Percentiles rank a stretch among this genome's conserved stretches.
Evolutionary conservation across 2,888 invertebrate species (phyloP).

Genomic region (Lobophora halterata): DNA sequence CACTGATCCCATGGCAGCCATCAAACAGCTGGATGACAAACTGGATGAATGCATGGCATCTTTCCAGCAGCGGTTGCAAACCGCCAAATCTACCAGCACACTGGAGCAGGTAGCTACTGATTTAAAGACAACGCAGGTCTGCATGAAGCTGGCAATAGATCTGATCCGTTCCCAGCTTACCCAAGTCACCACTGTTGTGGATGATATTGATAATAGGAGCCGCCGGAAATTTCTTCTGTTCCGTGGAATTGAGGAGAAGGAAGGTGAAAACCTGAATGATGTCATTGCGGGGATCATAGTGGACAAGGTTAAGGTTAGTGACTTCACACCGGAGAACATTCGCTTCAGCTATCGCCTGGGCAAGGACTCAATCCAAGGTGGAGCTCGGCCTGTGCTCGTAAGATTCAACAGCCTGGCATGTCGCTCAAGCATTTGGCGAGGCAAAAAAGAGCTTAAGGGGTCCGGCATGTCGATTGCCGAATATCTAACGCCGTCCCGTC

Average conservation of each 20-base stretch:
- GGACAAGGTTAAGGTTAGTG: neutral
- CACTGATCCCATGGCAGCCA: neutral
- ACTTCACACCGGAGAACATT: slow-evolving; percentile 1
- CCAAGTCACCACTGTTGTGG: neutral
- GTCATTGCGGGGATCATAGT: neutral
- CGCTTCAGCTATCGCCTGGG: neutral
- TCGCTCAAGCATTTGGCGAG: neutral
- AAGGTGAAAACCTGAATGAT: neutral
- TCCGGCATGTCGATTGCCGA: neutral
- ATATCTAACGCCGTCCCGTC: neutral
- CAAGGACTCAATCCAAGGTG: neutral
- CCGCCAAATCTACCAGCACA: neutral
- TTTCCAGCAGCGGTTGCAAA: neutral
- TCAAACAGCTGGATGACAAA: neutral
- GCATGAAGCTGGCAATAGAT: neutral
- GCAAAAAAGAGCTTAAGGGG: slow-evolving; percentile 1
- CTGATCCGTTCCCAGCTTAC: slow-evolving; percentile 1
- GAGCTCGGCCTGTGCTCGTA: neutral
- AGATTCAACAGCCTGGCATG: neutral
- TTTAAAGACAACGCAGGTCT: neutral
- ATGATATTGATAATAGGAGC: neutral
- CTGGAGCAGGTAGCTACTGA: neutral
- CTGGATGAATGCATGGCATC: neutral
- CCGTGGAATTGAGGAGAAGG: neutral
- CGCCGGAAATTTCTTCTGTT: slow-evolving; percentile 1